phyloP scores from a whole-genome alignment of 1,140 invertebrate genomes.

The Littorina saxatilis region DNA sequence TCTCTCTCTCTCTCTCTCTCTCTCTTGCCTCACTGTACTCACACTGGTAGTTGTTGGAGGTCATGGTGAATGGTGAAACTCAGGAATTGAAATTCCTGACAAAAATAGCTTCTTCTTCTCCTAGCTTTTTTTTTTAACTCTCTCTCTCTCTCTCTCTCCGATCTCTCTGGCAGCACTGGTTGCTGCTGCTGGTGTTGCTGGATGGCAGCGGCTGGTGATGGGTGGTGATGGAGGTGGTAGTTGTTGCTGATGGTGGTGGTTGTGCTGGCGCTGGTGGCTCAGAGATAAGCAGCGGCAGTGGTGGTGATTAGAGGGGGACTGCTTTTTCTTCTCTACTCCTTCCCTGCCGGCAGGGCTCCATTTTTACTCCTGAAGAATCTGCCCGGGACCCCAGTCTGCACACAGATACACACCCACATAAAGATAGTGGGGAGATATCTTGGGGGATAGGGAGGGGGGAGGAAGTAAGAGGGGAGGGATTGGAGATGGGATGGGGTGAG shows the following conservation, averaged over 20 bases:
- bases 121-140: background rate
- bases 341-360: background rate
- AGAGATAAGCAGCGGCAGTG: constrained; percentile 15
- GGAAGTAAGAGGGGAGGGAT: too few relatives aligned
- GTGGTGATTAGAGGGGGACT: constrained; percentile 19
- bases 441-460: too few relatives aligned
- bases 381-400: too few relatives aligned
- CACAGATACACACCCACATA: too few relatives aligned
- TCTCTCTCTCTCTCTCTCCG: background rate
- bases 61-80: background rate
- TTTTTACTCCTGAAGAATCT: background rate
- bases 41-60: constrained; percentile 20
- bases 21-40: background rate
- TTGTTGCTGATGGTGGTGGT: background rate
- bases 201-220: background rate
- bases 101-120: background rate
- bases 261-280: background rate
- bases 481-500: too few relatives aligned
- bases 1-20: too few relatives aligned
- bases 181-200: too few relatives aligned
- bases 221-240: background rate
- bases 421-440: too few relatives aligned
- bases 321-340: constrained; percentile 9
- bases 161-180: background rate
- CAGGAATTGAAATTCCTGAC: background rate